A percentile compares a stretch with the other conserved stretches of the same genome.
phyloP scores from a whole-genome alignment of 1,140 invertebrate genomes.

The Ectropis grisescens region DNA sequence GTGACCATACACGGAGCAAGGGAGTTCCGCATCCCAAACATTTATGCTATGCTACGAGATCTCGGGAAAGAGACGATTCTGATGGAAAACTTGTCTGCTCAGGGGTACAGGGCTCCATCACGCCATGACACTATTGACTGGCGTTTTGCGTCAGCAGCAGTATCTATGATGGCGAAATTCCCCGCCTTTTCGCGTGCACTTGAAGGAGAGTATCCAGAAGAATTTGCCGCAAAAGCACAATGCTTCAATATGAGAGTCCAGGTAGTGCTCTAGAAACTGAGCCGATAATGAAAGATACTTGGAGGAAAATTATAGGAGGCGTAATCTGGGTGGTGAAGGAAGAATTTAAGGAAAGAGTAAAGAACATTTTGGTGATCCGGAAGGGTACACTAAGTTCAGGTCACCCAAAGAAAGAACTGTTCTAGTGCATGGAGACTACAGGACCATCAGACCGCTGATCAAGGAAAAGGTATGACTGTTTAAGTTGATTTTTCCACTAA shows the following conservation, averaged over 20 bases:
- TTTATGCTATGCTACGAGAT: constrained; percentile 18
- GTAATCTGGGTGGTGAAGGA: constrained; percentile 9
- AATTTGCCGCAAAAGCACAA: too few relatives aligned
- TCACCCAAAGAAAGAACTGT: constrained; percentile 17
- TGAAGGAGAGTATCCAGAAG: constrained; percentile 25
- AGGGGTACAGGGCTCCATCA: constrained; percentile 22
- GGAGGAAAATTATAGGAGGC: constrained; percentile 5
- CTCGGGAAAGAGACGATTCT: constrained; percentile 26
- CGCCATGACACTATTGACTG: constrained; percentile 31
- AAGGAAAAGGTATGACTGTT: constrained; percentile 22
- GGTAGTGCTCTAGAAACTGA: too few relatives aligned
- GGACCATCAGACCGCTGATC: constrained; percentile 37
- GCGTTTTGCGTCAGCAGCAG: constrained; percentile 19
- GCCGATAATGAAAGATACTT: constrained; percentile 1
- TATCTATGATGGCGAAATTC: constrained; percentile 30
- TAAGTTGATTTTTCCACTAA: too few relatives aligned
- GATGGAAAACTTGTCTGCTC: constrained; percentile 27
- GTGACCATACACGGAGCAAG: constrained; percentile 19
- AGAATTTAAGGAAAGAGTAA: constrained; percentile 18
- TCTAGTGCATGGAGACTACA: constrained; percentile 37
- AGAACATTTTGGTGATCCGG: constrained; percentile 7
- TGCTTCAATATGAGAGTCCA: too few relatives aligned
- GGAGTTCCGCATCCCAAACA: constrained; percentile 30
- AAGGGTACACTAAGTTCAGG: constrained; percentile 10
- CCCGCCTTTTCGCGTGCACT: constrained; percentile 40